phyloP scores from a whole-genome alignment of 2,113 vertebrate genomes.

The Brevimyrus niger region DNA sequence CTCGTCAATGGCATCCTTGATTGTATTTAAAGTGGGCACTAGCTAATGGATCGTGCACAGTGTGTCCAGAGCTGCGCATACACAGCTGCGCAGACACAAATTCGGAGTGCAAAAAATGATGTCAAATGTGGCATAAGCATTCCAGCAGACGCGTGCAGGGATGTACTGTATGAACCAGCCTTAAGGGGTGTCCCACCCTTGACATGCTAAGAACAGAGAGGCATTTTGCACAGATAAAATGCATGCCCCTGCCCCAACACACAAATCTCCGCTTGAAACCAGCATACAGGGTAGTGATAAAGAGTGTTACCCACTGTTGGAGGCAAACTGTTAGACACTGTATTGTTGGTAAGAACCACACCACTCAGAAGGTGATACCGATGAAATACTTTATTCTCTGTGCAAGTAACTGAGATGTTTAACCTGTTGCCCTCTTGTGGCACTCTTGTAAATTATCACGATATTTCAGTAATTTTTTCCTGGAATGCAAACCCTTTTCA shows the following conservation, averaged over 20 bases:
- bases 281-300: background rate
- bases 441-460: background rate
- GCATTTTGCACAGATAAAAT: background rate
- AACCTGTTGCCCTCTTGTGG: background rate
- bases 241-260: background rate
- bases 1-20: no score
- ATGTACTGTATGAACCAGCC: no score
- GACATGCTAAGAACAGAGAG: background rate
- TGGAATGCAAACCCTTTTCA: background rate
- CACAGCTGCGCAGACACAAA: no score
- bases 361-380: background rate
- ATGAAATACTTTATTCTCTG: background rate
- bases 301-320: background rate
- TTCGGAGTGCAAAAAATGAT: no score
- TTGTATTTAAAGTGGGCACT: no score
- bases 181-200: background rate
- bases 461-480: background rate
- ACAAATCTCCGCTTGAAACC: background rate
- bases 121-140: no score
- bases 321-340: background rate
- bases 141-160: no score
- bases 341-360: background rate
- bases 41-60: no score
- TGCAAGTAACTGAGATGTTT: background rate
- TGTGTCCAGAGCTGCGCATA: no score